Evolutionary conservation across 2,888 invertebrate genomes (phyloP).

Genomic region (Dendrolimus houi): DNA sequence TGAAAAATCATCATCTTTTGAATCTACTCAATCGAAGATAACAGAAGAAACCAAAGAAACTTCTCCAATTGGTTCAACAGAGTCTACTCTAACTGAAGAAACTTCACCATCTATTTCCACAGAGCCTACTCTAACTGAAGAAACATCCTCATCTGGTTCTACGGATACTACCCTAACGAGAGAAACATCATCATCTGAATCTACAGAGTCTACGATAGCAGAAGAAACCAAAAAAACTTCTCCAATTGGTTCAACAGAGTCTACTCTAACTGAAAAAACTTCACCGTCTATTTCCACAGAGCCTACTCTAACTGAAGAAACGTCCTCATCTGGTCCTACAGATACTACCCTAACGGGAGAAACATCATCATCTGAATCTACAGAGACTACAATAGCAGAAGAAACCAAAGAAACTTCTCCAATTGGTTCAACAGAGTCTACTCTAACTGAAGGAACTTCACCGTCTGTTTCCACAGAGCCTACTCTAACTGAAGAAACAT

Average conservation of each 20-base stretch:
- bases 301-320: constrained; percentile 9
- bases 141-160: neutral
- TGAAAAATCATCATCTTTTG: too few relatives aligned
- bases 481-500: constrained; percentile 9
- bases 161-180: too few relatives aligned
- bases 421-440: constrained; percentile 13
- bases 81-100: constrained; percentile 11
- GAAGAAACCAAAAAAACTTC: constrained; percentile 9
- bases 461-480: constrained; percentile 9
- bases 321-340: neutral
- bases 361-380: too few relatives aligned
- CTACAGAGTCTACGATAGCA: constrained; percentile 1
- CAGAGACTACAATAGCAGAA: neutral
- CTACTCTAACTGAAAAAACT: constrained; percentile 9
- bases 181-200: too few relatives aligned
- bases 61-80: constrained; percentile 7
- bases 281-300: constrained; percentile 10
- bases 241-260: constrained; percentile 12
- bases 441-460: constrained; percentile 9
- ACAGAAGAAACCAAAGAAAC: constrained; percentile 9
- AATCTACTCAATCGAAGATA: constrained; percentile 7
- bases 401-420: constrained; percentile 10
- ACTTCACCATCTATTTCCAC: too few relatives aligned
- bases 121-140: too few relatives aligned
- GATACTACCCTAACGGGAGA: too few relatives aligned